Base-by-base conservation (phyloP, 2,888 invertebrate genomes). In the Gerris lacustris region DNA sequence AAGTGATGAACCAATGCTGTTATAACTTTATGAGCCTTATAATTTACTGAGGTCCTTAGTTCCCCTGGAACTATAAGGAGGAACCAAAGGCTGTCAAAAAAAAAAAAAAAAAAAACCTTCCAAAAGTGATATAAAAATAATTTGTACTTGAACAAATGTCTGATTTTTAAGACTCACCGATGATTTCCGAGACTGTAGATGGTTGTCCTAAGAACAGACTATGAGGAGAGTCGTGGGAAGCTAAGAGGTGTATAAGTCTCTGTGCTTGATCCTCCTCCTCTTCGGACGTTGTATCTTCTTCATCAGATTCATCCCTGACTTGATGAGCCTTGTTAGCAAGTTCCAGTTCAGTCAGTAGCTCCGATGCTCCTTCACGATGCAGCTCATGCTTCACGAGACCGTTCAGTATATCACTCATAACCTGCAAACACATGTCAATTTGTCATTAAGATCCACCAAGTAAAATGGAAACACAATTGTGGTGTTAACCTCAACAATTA, bases 101-200 rank as follows among this genome's bases (percentile, higher is more conserved):
- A n/a, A n/a, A 31, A 31, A 4, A 31, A 31, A 31, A 31, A 4
- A 31, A 31, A 31, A 31, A 1, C 31, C 31, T 31, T 31, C 31
- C 4, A 31, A 31, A 31, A 31, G 31, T 31, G 31, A 31, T 2
- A 4, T 31, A 31, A 31, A 31, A 31, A 31, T 31, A 31, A 31
- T 31, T 31, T 31, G 31, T n/a, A 18, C n/a, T 6, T 6, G n/a
- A 64, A n/a, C 18, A 9, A n/a, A n/a, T 31, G 1, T 31, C 31
- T 4, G 4, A 31, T 31, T 31, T 31, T 2, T 31, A 31, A 31
- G 31, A 31, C 31, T 73, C 73, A 15, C 73, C 74, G 67, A 74
- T 73, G 45, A 73, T 75, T 67, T 74, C 74, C 5, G 73, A 73
- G 11, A 74, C 71, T n/a, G 74, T 75, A 11, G 74, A 74, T 6